Base-by-base conservation (phyloP, 2,797 vertebrate genomes). In the Protosalanx chinensis region DNA sequence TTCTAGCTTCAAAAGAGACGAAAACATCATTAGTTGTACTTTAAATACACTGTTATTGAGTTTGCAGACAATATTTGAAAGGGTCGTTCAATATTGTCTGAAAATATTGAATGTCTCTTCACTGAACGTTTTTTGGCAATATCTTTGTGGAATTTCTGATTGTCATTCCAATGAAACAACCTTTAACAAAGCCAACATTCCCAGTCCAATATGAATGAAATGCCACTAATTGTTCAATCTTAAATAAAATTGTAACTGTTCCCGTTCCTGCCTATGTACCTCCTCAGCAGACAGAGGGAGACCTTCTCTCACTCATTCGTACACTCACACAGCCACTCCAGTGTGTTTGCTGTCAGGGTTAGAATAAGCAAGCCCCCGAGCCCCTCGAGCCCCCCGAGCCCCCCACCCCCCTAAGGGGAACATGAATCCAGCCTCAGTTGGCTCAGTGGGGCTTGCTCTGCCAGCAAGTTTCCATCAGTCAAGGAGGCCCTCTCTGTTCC, bases 251-350 rank as follows among this genome's bases (percentile, higher is more conserved):
- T 6, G 4, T 59, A 59, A 27, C 5, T 13, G 6, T 60, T 16
- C 27, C 27, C 27, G 30, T n/a, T 13, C 53, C 58, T 10, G n/a
- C 18, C 23, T 23, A 53, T 79, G 6, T 70, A 46, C 74, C 20
- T 27, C 66, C 67, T 37, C 23, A 73, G 68, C 91, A 89, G 87
- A 53, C 78, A 91, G 90, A 88, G 89, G 91, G 91, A 90, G 85
- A 84, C 86, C 70, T 88, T 61, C 65, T 78, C 74, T 77, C 80
- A 72, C 71, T 66, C 32, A 64, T 77, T 56, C 8, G 77, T 76
- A 84, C 75, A 84, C 75, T 81, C 80, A 81, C 79, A 77, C 78
- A 75, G 15, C 70, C 74, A 71, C 77, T 86, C 59, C 10, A 1
- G 69, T 71, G 73, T 76, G 57, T 69, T 46, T 83, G 71, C 80